A percentile compares a stretch with the other conserved stretches of the same genome.
Evolutionary conservation across 2,113 vertebrate species (phyloP).

Genomic region (Trichomycterus rosablanca): DNA sequence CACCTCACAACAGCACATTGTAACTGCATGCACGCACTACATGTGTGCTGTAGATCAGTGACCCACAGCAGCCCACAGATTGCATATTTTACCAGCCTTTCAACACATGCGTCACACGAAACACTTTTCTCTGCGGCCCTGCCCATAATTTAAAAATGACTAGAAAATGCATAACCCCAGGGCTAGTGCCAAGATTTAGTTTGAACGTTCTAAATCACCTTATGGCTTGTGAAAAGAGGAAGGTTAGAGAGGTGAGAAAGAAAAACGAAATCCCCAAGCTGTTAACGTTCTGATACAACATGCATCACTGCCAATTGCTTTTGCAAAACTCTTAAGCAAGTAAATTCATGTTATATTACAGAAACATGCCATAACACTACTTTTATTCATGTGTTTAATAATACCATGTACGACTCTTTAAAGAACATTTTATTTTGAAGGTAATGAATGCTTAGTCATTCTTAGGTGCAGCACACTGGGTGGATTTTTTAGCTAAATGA

Average conservation of each 20-base stretch:
- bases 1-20: not conserved
- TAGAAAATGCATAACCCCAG: slow-evolving; percentile 46
- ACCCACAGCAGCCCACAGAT: slow-evolving; percentile 22
- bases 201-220: slow-evolving; percentile 31
- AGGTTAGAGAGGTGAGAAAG: not conserved
- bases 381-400: not conserved
- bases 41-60: slow-evolving; percentile 19
- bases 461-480: no score
- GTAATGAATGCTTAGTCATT: slow-evolving; percentile 25
- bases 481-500: no score
- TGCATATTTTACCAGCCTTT: slow-evolving; percentile 37
- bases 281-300: slow-evolving; percentile 11
- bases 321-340: not conserved
- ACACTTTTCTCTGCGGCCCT: slow-evolving; percentile 34
- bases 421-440: not conserved
- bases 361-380: slow-evolving; percentile 18
- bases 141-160: slow-evolving; percentile 42
- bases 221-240: slow-evolving; percentile 12
- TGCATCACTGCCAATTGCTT: not conserved
- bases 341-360: not conserved
- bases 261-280: not conserved
- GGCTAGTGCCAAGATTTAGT: slow-evolving; percentile 34
- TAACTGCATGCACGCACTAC: not conserved
- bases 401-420: not conserved
- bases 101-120: slow-evolving; percentile 33